Base-by-base conservation (phyloP, 2,113 vertebrate genomes). In the Ovis aries region DNA sequence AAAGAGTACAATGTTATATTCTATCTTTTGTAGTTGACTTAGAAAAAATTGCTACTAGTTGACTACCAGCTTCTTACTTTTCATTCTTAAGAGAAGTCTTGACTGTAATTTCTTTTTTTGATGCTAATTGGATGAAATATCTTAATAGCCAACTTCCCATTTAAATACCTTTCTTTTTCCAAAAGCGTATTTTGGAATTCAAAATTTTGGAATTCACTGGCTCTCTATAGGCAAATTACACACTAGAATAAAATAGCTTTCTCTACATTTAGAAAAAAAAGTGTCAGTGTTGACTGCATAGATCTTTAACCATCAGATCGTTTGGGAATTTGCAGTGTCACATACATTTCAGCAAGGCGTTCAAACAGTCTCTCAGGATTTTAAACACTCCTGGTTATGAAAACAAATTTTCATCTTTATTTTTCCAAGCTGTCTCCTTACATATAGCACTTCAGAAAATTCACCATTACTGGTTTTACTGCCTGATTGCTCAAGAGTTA, bases 371-470 rank as follows among this genome's bases (percentile, higher is more conserved):
- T 99, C 98, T 95, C 92, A 98, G 98, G 98, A 98, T 98, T 99
- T 99, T 98, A 99, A 98, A 98, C 97, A 98, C 97, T 98, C 95
- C 95, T 98, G 98, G 98, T 99, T 99, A 99, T 98, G 98, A 99
- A 99, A 99, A 98, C 98, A 98, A 98, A 98, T 98, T 99, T 99
- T 99, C 99, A 98, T 99, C 97, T 99, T 98, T 98, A 98, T 98
- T 99, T 99, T 99, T 98, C 98, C 98, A 99, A 98, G 98, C 98
- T 98, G 98, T 99, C 98, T 98, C 98, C 98, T 99, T 98, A 98
- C 97, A 98, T 98, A 98, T 96, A 98, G 98, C 98, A 98, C 98
- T 98, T 98, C 91, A 93, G 98, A 98, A 99, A 98, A 98, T 97
- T 98, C 98, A 97, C 98, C 98, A 98, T 98, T 98, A 97, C 96